Evolutionary conservation across 2,113 vertebrate genomes (phyloP).

Genomic region (Numenius arquata): DNA sequence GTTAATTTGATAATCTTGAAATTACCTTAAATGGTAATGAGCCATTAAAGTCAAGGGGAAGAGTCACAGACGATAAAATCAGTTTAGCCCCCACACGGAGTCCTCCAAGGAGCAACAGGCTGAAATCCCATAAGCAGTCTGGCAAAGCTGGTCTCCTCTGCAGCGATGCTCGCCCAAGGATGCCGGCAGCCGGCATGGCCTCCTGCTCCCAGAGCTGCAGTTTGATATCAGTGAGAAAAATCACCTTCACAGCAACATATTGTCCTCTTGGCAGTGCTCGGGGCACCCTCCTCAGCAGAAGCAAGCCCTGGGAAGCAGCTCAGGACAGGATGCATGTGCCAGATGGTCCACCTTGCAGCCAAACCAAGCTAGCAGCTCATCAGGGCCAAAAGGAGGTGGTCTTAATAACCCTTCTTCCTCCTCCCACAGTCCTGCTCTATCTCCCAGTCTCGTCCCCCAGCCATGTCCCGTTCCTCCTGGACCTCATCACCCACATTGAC

Average conservation of each 20-base stretch:
- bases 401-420: not conserved
- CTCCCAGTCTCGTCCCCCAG: fast-evolving
- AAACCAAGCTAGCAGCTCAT: not conserved
- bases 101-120: not conserved
- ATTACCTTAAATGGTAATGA: not conserved
- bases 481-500: not conserved
- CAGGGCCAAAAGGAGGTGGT: not conserved
- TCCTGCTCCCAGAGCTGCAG: not conserved
- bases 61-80: not conserved
- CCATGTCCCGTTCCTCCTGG: not conserved
- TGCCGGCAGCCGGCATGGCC: not conserved
- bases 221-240: not conserved
- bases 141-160: not conserved
- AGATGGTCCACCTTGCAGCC: not conserved
- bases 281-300: not conserved
- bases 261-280: not conserved
- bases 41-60: not conserved
- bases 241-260: not conserved
- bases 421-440: fast-evolving
- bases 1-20: not conserved
- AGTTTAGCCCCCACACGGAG: not conserved
- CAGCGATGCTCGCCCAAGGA: fast-evolving
- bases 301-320: not conserved
- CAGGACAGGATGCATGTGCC: not conserved
- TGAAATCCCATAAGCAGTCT: not conserved